Conservation (phyloP, 2,113 vertebrate species). For the Buteo buteo region DNA sequence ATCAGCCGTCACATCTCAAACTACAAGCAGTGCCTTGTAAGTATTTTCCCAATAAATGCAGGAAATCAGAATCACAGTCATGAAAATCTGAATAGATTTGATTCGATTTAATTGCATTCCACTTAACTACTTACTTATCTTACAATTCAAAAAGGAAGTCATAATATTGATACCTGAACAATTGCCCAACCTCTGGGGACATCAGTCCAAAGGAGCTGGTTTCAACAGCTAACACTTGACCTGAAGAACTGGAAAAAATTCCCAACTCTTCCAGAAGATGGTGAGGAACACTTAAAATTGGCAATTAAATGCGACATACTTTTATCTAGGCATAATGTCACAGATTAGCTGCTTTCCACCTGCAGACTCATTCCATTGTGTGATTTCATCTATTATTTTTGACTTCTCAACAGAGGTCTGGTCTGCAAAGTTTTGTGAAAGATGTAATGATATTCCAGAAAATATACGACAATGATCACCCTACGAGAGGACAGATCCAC, state of each 20-base stretch:
- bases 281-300: neutral
- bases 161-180: neutral
- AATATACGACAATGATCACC: neutral
- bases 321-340: neutral
- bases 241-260: neutral
- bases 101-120: neutral
- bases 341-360: neutral
- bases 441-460: neutral
- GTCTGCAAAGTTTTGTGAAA: neutral
- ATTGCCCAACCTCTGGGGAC: neutral
- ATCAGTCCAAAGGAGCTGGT: neutral
- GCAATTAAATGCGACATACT: neutral
- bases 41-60: neutral
- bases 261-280: neutral
- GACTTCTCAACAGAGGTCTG: neutral
- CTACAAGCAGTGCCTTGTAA: neutral
- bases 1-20: neutral
- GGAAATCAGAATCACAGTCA: neutral
- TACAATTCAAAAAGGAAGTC: neutral
- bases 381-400: neutral
- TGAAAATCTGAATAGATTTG: neutral
- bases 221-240: neutral
- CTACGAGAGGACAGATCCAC: neutral
- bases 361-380: neutral
- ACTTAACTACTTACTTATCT: neutral